Percentiles rank a stretch among this genome's conserved stretches.
Evolutionary conservation across 2,113 vertebrate species (phyloP).

Genomic region (Gallinago jamesoni): DNA sequence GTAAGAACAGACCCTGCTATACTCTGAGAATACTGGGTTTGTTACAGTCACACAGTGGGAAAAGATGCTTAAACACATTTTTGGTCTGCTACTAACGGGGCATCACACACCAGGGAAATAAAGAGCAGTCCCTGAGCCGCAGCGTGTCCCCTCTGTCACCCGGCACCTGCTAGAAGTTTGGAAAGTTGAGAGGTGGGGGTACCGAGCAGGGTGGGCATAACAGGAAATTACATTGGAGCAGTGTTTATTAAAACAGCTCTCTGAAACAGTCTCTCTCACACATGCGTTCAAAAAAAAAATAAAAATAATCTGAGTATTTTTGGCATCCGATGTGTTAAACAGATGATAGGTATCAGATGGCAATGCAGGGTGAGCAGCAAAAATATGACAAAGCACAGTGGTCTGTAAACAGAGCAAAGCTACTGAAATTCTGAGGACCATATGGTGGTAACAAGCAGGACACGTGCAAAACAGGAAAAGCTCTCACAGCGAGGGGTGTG

Average conservation of each 20-base stretch:
- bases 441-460: conserved; percentile 53
- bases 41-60: background rate
- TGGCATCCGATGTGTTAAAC: conserved; percentile 15
- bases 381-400: conserved; percentile 47
- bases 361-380: conserved; percentile 9
- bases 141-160: background rate
- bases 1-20: background rate
- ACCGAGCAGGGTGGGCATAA: background rate
- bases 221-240: conserved; percentile 35
- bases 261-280: conserved; percentile 6
- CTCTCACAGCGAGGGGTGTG: conserved; percentile 11
- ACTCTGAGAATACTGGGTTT: background rate
- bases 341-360: conserved; percentile 45
- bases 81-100: background rate
- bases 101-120: background rate
- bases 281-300: background rate
- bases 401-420: conserved; percentile 50
- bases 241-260: conserved; percentile 33
- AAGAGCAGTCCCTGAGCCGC: background rate
- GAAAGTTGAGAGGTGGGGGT: background rate
- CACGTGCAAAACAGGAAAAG: conserved; percentile 50
- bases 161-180: background rate
- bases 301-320: background rate
- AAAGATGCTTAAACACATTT: background rate
- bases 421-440: background rate